Percentiles rank a stretch among this genome's conserved stretches.
These are phyloP conservation scores for Anarsia innoxiella DNA, from an alignment of 2,888 invertebrate species.

Conservation along the genomic window DNA sequence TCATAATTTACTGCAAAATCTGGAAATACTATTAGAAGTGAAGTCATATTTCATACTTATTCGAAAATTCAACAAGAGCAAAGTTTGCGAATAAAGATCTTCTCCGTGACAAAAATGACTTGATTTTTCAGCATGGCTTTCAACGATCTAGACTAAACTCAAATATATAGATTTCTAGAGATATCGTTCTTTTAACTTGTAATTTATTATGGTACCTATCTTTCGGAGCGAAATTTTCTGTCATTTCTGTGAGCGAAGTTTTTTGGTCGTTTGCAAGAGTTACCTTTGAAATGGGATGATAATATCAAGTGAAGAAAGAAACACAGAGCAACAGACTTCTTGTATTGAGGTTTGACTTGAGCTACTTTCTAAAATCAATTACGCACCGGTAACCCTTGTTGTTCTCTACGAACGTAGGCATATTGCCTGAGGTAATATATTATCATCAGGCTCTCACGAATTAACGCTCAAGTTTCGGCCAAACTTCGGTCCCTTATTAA, in stretches of 20 bases:
- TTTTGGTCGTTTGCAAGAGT: too few relatives aligned
- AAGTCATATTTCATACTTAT: slow-evolving; percentile 8
- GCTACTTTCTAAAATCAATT: neutral
- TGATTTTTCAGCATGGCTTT: slow-evolving; percentile 32
- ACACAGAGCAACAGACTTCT: too few relatives aligned
- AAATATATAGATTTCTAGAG: slow-evolving; percentile 2
- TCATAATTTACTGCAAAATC: too few relatives aligned
- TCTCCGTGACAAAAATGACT: slow-evolving; percentile 33
- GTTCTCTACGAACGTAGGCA: too few relatives aligned
- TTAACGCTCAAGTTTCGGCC: slow-evolving; percentile 6
- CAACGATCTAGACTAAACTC: slow-evolving; percentile 6
- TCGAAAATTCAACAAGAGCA: slow-evolving; percentile 31
- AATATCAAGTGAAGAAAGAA: too few relatives aligned
- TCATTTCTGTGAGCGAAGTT: too few relatives aligned
- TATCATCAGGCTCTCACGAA: slow-evolving; percentile 3
- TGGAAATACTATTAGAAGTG: too few relatives aligned
- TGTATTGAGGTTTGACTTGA: neutral
- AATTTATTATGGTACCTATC: too few relatives aligned
- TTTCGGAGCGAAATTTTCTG: too few relatives aligned
- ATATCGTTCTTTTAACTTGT: too few relatives aligned
- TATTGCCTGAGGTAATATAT: slow-evolving; percentile 1
- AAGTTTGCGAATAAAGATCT: slow-evolving; percentile 43
- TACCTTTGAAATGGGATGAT: neutral
- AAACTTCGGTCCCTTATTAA: slow-evolving; percentile 2
- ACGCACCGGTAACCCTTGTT: too few relatives aligned